Percentiles rank a stretch among this genome's conserved stretches.
phyloP scores from a whole-genome alignment of 35 echinoderm and acorn worm genomes.

The Apostichopus californicus region DNA sequence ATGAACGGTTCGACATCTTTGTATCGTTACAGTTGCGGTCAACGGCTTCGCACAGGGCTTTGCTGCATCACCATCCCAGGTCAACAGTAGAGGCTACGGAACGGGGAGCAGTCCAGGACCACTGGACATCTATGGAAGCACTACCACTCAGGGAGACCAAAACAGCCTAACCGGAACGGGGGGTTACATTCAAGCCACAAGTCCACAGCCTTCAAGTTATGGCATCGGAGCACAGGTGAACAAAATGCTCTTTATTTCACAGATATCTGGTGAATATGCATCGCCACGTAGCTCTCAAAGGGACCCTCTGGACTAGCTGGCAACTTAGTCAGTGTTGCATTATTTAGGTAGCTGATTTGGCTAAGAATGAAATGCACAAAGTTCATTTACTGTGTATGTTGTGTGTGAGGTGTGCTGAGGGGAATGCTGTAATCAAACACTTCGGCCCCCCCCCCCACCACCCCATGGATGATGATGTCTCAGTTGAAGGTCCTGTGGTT shows the following conservation, averaged over 20 bases:
- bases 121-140: slow-evolving; percentile 80
- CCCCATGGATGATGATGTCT: too few relatives aligned
- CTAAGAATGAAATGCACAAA: too few relatives aligned
- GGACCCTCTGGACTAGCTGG: too few relatives aligned
- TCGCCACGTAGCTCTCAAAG: too few relatives aligned
- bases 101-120: slow-evolving; percentile 85
- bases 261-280: too few relatives aligned
- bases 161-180: slow-evolving; percentile 67
- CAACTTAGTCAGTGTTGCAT: too few relatives aligned
- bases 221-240: slow-evolving; percentile 78
- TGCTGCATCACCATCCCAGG: slow-evolving; percentile 84
- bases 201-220: slow-evolving; percentile 87
- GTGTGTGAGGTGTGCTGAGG: too few relatives aligned
- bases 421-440: too few relatives aligned
- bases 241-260: not conserved
- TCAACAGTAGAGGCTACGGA: slow-evolving; percentile 81
- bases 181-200: slow-evolving; percentile 73
- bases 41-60: slow-evolving; percentile 88
- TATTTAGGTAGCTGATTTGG: too few relatives aligned
- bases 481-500: too few relatives aligned
- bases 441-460: too few relatives aligned
- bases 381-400: too few relatives aligned
- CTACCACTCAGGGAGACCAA: slow-evolving; percentile 80
- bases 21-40: slow-evolving; percentile 59
- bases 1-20: not conserved